phyloP scores from a whole-genome alignment of 1,140 invertebrate species.

The Drosophila biarmipes region DNA sequence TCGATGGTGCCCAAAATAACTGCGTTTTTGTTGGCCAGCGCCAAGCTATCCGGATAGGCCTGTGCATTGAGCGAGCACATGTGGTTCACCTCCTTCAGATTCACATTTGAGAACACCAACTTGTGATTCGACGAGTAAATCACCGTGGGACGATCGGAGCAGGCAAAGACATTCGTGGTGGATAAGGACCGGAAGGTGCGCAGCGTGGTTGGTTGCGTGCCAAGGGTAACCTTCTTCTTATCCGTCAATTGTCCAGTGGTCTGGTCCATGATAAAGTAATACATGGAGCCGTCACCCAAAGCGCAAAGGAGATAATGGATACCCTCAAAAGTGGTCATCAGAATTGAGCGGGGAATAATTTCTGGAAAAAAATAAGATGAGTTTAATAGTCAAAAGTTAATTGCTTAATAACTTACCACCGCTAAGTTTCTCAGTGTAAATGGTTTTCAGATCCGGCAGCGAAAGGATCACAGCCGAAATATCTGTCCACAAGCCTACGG shows the following conservation, averaged over 20 bases:
- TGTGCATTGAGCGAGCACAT: conserved; percentile 99
- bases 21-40: conserved; percentile 96
- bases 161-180: conserved; percentile 99
- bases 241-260: conserved; percentile 90
- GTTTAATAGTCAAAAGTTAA: not conserved
- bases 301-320: conserved; percentile 96
- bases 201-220: conserved; percentile 98
- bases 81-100: conserved; percentile 98
- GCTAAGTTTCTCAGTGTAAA: conserved; percentile 94
- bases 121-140: conserved; percentile 99
- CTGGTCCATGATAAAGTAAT: conserved; percentile 95
- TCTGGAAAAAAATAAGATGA: conserved; percentile 86
- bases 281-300: conserved; percentile 98
- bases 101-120: conserved; percentile 99
- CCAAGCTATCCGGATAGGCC: conserved; percentile 97
- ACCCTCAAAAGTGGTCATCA: conserved; percentile 97
- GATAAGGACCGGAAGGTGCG: conserved; percentile 95
- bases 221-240: conserved; percentile 96
- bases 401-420: conserved; percentile 85
- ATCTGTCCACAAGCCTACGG: conserved; percentile 98
- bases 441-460: conserved; percentile 91
- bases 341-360: conserved; percentile 97
- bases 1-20: conserved; percentile 99
- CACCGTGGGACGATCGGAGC: conserved; percentile 98
- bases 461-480: conserved; percentile 95